Evolutionary conservation across 1,140 invertebrate genomes (phyloP), one percentile per base, ranked within the genome.

Genomic region (Hyles euphorbiae): DNA sequence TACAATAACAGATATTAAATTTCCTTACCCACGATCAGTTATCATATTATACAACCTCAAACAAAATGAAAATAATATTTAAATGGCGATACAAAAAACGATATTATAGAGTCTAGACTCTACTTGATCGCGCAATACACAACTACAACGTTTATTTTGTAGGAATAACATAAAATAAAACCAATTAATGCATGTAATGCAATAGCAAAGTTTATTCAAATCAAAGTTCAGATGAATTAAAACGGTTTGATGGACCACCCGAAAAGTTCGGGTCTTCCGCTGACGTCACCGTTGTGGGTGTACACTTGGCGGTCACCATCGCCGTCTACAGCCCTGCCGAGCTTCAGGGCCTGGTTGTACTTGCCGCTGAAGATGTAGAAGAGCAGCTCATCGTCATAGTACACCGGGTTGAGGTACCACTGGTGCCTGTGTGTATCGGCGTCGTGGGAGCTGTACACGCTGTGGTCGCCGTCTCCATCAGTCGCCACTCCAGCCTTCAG

Each of bases 271-370:
- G 51, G 51, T 33, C 5, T 36, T 32, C 33, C 33, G 34, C 3
- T n/a, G 32, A 53, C 51, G 34, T 53, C 12, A 7, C 51, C 51
- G n/a, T 53, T 53, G 33, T 53, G 51, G 3, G 33, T 34, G 9
- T 11, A 53, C n/a, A 53, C 33, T 3, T 34, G 32, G 10, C 51
- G 51, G 33, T 53, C 51, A 4, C 51, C 51, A 7, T 5, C 12
- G 9, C 9, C 8, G 11, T 53, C 51, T 6, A 36, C 51, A 7
- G 33, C 4, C 11, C 51, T 53, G 51, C 51, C 51, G 33, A 53
- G 34, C 51, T 53, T 53, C 51, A 53, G n/a, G 7, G 51, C 51
- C 8, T 53, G 51, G 51, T 34, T 53, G 51, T n/a, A 53, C 51
- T 53, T 34, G 33, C 51, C 33, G 34, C 36, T 53, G 51, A 36